Percentiles rank a stretch among this genome's conserved stretches.
Conservation (phyloP, 2,113 vertebrate genomes). For the Machaerirhynchus nigripectus region DNA sequence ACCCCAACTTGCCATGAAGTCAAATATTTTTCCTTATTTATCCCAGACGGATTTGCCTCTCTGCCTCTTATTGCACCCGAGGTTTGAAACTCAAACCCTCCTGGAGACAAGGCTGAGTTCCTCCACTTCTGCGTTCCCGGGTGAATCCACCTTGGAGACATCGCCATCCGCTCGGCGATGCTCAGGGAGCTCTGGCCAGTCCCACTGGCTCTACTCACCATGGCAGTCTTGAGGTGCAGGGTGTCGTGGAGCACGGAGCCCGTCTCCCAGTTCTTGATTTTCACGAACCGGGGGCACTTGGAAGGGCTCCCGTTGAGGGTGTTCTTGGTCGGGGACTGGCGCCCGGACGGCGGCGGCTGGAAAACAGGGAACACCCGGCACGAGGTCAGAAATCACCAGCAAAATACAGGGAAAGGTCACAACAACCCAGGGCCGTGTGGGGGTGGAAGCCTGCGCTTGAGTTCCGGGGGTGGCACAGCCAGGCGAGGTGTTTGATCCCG, state of each 20-base stretch:
- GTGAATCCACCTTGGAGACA: not conserved
- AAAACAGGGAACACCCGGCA: not conserved
- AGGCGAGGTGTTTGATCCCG: not conserved
- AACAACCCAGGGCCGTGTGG: accelerated
- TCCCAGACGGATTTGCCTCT: not conserved
- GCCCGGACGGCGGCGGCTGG: slow-evolving; percentile 70
- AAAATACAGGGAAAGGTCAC: not conserved
- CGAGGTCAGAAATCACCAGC: not conserved
- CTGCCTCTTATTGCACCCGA: not conserved
- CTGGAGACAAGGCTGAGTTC: not conserved
- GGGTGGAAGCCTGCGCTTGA: not conserved
- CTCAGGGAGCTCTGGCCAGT: not conserved
- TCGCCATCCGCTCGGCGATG: accelerated
- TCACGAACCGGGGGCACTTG: slow-evolving; percentile 92
- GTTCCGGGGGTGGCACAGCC: accelerated
- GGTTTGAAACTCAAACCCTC: not conserved
- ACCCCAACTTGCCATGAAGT: not conserved
- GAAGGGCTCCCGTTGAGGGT: slow-evolving; percentile 87
- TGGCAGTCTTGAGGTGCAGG: slow-evolving; percentile 83
- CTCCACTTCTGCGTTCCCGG: too few species aligned
- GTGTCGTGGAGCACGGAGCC: slow-evolving; percentile 84
- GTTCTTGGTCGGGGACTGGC: slow-evolving; percentile 81
- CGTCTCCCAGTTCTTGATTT: slow-evolving; percentile 95
- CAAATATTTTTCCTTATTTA: not conserved
- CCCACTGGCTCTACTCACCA: slow-evolving; percentile 72